Evolutionary conservation across 1,140 invertebrate species (phyloP), one percentile per base, ranked within the genome.

Genomic region (Oncopeltus fasciatus): DNA sequence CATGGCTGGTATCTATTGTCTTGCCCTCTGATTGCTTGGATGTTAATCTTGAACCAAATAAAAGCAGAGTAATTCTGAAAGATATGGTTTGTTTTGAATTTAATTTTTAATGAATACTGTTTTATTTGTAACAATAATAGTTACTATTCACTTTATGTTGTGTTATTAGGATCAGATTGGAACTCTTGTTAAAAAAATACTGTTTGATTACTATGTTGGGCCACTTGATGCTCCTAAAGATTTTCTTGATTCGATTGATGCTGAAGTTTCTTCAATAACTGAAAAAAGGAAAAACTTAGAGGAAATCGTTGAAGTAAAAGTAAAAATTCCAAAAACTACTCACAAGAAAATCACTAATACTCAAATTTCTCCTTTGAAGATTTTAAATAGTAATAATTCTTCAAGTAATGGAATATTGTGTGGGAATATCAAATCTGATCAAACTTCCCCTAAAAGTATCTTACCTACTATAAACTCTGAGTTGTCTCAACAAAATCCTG

Each of bases 1-100:
- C 74, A 29, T 79, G 76, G 67, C 64, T 78, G 65, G 16, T 82
- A 2, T 69, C 70, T 24, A 66, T 85, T 31, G 72, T 66, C 21
- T 61, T 80, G 8, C 73, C 78, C 31, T 64, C 78, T 21, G 68
- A 70, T 27, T 66, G 73, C 33, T 53, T 83, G 27, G 83, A 85
- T 73, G 74, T 83, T 11, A 85, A 85, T 72, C 65, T 83, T 43
- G 82, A 85, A 66, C 82, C 82, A 5, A 83, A 83, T 69, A 85
- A 85, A 72, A 78, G 77, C 53, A 71, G 72, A 71, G 72, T 84
- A 21, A 69, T 81, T 27, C 68, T 84, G 16, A 76, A 77, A 57
- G 73, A 80, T 67, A 71, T 79, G 67, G 69, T 70, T 56, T 24
- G 14, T 62, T n/a, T n/a, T n/a, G n/a, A n/a, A n/a, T n/a, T n/a